Percentiles rank a stretch among this genome's conserved stretches.
Conservation (phyloP, 1,140 invertebrate genomes). For the Ditylenchus dipsaci region DNA sequence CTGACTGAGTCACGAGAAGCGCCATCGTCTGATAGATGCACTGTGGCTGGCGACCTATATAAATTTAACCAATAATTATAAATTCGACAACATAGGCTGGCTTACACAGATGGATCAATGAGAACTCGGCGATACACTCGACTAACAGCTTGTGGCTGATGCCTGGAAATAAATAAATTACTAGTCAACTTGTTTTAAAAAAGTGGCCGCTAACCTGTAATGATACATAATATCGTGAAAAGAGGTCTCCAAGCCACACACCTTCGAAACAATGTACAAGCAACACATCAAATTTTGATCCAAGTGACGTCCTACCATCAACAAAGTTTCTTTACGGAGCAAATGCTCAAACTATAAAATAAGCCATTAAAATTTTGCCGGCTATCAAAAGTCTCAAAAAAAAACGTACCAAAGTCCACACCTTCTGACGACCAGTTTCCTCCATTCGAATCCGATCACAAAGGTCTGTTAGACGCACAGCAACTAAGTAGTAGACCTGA, state of each 20-base stretch:
- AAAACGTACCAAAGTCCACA: conserved; percentile 70
- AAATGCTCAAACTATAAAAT: conserved; percentile 68
- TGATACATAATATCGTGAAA: conserved; percentile 54
- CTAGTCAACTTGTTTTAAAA: not conserved
- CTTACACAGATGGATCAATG: conserved; percentile 24
- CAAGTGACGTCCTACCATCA: conserved; percentile 85
- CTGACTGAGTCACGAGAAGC: conserved; percentile 44
- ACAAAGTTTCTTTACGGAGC: conserved; percentile 74
- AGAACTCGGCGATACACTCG: conserved; percentile 46
- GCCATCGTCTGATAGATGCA: conserved; percentile 31
- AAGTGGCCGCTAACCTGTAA: conserved; percentile 13
- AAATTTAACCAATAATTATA: not conserved
- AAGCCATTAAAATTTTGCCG: not conserved
- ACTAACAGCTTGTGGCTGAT: conserved; percentile 49
- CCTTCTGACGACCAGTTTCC: conserved; percentile 34
- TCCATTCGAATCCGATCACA: conserved; percentile 69
- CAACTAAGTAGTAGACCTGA: conserved; percentile 84
- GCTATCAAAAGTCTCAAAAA: conserved; percentile 61
- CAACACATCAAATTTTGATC: conserved; percentile 98
- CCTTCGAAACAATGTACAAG: conserved; percentile 89
- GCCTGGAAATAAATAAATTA: conserved; percentile 15
- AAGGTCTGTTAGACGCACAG: conserved; percentile 80
- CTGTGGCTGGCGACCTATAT: conserved; percentile 12
- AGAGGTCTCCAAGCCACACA: conserved; percentile 30
- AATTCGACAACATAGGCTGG: not conserved